Base-by-base conservation (phyloP, 2,797 vertebrate species). In the Tadarida brasiliensis region DNA sequence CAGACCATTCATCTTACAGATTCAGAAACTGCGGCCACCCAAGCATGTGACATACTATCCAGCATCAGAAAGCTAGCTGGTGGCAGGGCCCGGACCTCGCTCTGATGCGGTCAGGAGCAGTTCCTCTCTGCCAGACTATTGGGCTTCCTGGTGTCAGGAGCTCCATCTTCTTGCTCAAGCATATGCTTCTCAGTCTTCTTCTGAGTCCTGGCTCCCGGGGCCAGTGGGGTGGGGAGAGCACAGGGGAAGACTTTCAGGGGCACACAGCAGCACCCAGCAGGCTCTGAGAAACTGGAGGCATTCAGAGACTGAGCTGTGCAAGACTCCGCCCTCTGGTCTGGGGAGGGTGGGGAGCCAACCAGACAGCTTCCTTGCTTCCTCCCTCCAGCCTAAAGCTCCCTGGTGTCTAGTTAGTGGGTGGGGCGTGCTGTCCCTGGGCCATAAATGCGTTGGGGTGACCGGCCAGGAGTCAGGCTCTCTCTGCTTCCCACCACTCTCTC, bases 401-500 rank as follows among this genome's bases (percentile, higher is more conserved):
- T 0, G 56, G 82, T 0, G 0, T 96, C 97, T 93, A 94, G 94
- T 97, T 97, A 97, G 94, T 97, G 95, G 96, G 96, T 97, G 96
- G 97, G 94, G 91, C 65, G 11, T 83, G 44, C 35, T 84, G 28
- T 90, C 59, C 63, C 76, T 74, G 68, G 89, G 94, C 96, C 96
- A 65, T 76, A 78, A 94, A 95, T 39, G 76, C 65, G 96, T 76
- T 68, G 74, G 95, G 73, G 51, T 86, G 89, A 95, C 59, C 0
- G 1, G 90, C 30, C 70, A 63, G 11, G 51, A 81, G 57, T 67
- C 56, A 44, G 49, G 22, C 81, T 56, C 19, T 59, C 74, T 83
- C 68, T n/a, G 49, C 51, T 96, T 95, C 33, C 90, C 83, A 54
- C 63, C 22, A 2, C 35, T 15, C 17, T 83, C 95, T 61, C 14